These are phyloP conservation scores for Plemyria rubiginata DNA, from an alignment of 2,888 invertebrate species.

Conservation along the genomic window DNA sequence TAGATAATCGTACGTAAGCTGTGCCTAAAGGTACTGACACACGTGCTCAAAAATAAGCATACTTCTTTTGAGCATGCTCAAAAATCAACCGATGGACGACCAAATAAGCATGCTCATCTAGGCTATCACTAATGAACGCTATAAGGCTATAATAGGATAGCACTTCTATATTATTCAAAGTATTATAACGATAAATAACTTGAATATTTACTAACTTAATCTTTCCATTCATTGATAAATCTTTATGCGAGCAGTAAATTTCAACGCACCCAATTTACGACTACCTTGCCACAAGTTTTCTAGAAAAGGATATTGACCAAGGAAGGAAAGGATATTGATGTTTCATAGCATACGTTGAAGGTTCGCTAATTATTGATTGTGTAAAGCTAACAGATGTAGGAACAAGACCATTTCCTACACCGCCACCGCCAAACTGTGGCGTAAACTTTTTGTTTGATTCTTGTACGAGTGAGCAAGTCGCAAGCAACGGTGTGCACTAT, in stretches of 20 bases:
- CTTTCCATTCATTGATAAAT: not conserved
- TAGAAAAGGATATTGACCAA: conserved; percentile 34
- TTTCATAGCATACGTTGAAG: conserved; percentile 24
- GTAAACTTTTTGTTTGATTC: conserved; percentile 19
- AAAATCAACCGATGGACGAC: too few relatives aligned
- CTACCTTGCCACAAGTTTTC: conserved; percentile 23
- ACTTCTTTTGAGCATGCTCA: too few relatives aligned
- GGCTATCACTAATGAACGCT: too few relatives aligned
- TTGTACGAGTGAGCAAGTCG: not conserved
- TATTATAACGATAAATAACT: too few relatives aligned
- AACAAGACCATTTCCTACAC: conserved; percentile 27
- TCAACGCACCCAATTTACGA: conserved; percentile 29
- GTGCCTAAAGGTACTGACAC: too few relatives aligned
- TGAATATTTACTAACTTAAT: too few relatives aligned
- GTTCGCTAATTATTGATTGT: conserved; percentile 23
- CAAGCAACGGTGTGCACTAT: too few relatives aligned
- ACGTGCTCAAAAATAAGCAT: too few relatives aligned
- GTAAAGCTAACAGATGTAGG: conserved; percentile 35
- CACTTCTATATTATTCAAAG: too few relatives aligned
- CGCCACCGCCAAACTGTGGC: conserved; percentile 20
- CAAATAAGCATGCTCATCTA: too few relatives aligned
- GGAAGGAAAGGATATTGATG: conserved; percentile 29
- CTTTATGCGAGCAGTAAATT: conserved; percentile 24
- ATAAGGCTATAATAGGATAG: too few relatives aligned
- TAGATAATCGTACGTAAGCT: too few relatives aligned